Evolutionary conservation across 2,797 vertebrate genomes (phyloP), one percentile per base, ranked within the genome.

Genomic region (Pagetopsis macropterus): DNA sequence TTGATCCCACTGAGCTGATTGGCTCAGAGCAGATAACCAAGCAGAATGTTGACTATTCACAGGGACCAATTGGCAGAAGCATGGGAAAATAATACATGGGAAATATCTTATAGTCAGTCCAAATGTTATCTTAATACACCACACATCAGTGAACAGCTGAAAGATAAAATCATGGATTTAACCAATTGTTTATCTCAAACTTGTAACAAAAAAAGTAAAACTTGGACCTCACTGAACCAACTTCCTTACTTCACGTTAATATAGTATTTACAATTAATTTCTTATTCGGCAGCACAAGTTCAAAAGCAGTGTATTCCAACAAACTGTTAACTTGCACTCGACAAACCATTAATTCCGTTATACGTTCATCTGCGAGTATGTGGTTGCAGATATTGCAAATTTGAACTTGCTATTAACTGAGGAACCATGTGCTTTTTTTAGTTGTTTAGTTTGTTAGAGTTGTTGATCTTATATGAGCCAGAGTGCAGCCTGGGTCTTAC

Each of bases 11-110:
- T 71, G n/a, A 59, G 54, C 52, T 63, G 65, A 85, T 57, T 71
- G 75, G 60, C 52, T 76, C n/a, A 41, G 19, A 52, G 49, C 33
- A 44, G 57, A 69, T 61, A 48, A 52, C 40, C 19, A 50, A 44
- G 31, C 67, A 65, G 54, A 52, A 78, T 60, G 55, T 46, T 49
- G 31, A 60, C 60, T 65, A 61, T 65, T 70, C 67, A 65, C 68
- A 80, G 45, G 51, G 33, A 67, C 45, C 40, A 15, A 61, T 21
- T 60, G 45, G 37, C 40, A 49, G 48, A 54, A 52, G 50, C 76
- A 78, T 75, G 78, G 55, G 46, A 79, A 78, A 68, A 69, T 57
- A 66, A 50, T 31, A 63, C 76, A 77, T 75, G 78, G 55, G 46
- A 79, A 78, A 68, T 59, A 54, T 40, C 41, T 66, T 73, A 64